Evolutionary conservation across 1,140 invertebrate genomes (phyloP), one percentile per base, ranked within the genome.

Genomic region (Hyphantria cunea): DNA sequence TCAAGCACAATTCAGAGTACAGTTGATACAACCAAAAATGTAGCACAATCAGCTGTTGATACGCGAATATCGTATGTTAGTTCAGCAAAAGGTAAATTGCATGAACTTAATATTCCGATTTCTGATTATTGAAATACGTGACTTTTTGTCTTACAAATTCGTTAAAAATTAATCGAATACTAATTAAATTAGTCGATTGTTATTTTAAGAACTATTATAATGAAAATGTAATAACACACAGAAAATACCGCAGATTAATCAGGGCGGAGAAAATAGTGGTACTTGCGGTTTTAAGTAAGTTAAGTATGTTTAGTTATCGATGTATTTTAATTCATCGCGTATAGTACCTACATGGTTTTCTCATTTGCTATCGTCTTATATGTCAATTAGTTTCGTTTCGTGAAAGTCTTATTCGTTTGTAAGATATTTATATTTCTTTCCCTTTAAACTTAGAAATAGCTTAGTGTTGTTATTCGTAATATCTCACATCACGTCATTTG

Each of bases 21-120:
- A 8, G 50, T 72, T 60, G 73, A 78, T 53, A 67, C 59, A 9
- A 71, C 72, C 10, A 78, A 75, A 59, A 73, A 58, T 58, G 56
- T 66, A 10, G 66, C 73, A 8, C 47, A 59, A 13, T 56, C 70
- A 0, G 66, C 71, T 32, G 66, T 76, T n/a, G 70, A 72, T 25
- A 74, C 68, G 12, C 71, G 71, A 13, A 70, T 68, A 45, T 39
- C 39, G 6, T 70, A 68, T 32, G 65, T 66, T 54, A 58, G 55
- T 31, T 42, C 53, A 13, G 68, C 71, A 9, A 74, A 76, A 72
- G 71, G 69, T 72, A 74, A 65, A 44, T 34, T 32, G 42, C 11
- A 11, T 12, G 12, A 34, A 32, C 32, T 15, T 33, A 56, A 56
- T n/a, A 39, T 61, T 49, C 34, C 9, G 9, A 6, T 34, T 34